Base-by-base conservation (phyloP, 1,140 invertebrate species). In the Penaeus indicus region DNA sequence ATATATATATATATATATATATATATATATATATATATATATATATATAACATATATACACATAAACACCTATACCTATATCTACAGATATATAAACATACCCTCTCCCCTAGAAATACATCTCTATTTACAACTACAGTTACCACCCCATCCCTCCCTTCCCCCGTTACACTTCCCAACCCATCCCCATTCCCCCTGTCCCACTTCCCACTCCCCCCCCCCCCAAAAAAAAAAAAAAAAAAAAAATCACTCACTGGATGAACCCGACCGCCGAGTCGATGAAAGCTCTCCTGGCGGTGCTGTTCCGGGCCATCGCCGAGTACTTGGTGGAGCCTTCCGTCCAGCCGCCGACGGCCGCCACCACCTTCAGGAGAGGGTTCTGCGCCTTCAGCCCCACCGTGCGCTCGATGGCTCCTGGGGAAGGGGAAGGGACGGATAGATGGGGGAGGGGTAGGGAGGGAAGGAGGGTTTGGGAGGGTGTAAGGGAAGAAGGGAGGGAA, bases 251-350 rank as follows among this genome's bases (percentile, higher is more conserved):
- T 54, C 47, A 69, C 27, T 63, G 25, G n/a, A 84, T 32, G 25
- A 84, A 84, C 22, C 13, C 18, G 13, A 64, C 8, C 11, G 82
- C 61, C 25, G 82, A 84, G 42, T 63, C 54, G 25, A 84, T 69
- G 27, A 84, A 84, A 25, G 27, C 75, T n/a, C 75, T 32, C 27
- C 82, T 47, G 54, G 2, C 11, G 19, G 13, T 25, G 22, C 60
- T 21, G 19, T 42, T 47, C 4, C 22, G 8, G n/a, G 95, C 96
- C 93, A 98, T 94, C 87, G 91, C 90, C 0, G 93, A 93, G 90
- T 94, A 94, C 80, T 92, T 92, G 62, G 90, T 91, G 13, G 92
- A 92, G n/a, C 92, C 92, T 85, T 92, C 92, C 78, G 93, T 93
- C 93, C 93, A 94, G 10, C 94, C 94, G 25, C 93, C 93, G 7